These are phyloP conservation scores for Apaloderma vittatum DNA, from an alignment of 2,113 vertebrate species.

Conservation along the genomic window DNA sequence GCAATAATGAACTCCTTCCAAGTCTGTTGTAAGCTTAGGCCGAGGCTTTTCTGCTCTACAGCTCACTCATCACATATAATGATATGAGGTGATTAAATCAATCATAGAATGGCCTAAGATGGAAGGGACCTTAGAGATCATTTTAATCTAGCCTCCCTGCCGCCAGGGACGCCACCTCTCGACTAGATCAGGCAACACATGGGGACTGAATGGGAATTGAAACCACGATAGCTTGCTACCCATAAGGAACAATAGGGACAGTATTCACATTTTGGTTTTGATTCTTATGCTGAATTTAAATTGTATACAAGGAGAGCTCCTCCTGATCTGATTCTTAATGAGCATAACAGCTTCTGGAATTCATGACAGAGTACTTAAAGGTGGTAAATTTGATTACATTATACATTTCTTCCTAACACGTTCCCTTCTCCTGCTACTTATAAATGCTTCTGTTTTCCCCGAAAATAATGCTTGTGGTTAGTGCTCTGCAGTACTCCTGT, in stretches of 20 bases:
- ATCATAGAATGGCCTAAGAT: too few species aligned
- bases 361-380: neutral
- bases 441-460: neutral
- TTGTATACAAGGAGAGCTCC: neutral
- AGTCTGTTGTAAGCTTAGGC: neutral
- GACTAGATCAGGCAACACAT: too few species aligned
- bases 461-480: neutral
- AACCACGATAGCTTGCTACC: neutral
- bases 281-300: neutral
- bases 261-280: neutral
- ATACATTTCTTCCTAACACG: neutral
- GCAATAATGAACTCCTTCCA: neutral
- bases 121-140: too few species aligned
- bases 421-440: neutral
- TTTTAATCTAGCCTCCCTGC: too few species aligned
- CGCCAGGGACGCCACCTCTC: too few species aligned
- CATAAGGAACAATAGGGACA: neutral
- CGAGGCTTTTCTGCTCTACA: neutral
- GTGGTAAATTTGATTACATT: constrained; percentile 20
- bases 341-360: constrained; percentile 21
- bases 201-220: too few species aligned
- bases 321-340: neutral
- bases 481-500: neutral
- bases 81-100: neutral
- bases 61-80: neutral